A percentile compares a stretch with the other conserved stretches of the same genome.
Evolutionary conservation across 2,797 vertebrate genomes (phyloP).

Genomic region (Lateolabrax maculatus): DNA sequence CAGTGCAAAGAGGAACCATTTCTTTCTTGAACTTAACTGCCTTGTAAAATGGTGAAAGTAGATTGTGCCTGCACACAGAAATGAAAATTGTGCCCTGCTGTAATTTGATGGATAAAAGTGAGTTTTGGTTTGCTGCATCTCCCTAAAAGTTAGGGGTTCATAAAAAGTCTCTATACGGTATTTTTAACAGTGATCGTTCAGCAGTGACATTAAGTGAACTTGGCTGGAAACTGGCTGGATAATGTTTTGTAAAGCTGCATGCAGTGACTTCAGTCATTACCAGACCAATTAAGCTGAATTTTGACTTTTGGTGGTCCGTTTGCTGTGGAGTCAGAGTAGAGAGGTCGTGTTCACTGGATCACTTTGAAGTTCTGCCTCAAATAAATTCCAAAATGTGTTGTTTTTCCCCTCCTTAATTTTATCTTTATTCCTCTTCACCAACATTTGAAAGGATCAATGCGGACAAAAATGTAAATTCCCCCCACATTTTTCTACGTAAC

Average conservation of each 20-base stretch:
- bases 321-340: neutral
- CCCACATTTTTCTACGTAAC: neutral
- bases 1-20: neutral
- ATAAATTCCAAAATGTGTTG: neutral
- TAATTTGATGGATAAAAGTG: neutral
- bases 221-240: neutral
- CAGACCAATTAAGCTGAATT: neutral
- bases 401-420: neutral
- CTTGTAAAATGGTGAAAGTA: neutral
- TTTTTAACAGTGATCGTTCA: constrained; percentile 11
- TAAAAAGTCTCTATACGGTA: neutral
- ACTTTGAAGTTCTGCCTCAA: neutral
- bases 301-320: neutral
- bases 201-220: neutral
- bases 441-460: neutral
- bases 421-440: no score
- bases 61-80: neutral
- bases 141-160: neutral
- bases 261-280: neutral
- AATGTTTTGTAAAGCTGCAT: neutral
- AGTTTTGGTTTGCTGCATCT: neutral
- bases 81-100: neutral
- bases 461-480: neutral
- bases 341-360: neutral
- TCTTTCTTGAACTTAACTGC: neutral